Evolutionary conservation across 2,797 vertebrate species (phyloP), one percentile per base, ranked within the genome.

Genomic region (Danionella dracula): DNA sequence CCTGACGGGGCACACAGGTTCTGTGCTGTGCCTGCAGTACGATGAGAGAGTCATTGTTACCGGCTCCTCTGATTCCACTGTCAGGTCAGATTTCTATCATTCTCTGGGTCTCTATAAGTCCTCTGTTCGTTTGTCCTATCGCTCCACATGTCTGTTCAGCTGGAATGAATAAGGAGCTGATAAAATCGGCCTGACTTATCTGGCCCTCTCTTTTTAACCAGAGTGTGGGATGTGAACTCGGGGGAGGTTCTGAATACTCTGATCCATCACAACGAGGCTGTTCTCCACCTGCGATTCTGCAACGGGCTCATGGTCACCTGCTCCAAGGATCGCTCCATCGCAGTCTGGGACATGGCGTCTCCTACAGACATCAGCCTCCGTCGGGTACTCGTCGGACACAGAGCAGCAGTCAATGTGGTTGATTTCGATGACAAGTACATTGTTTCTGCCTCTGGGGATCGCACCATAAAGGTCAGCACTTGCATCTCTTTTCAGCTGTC

Each of bases 391-490:
- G 97, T 99, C 0, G 97, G 97, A 44, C 97, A 99, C 78, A 82
- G 97, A 41, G 97, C 97, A 57, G 97, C 97, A 0, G 97, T 99
- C 84, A 99, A 99, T 5, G 97, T 99, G n/a, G 97, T 99, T 15
- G 96, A 99, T 87, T 99, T 99, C 45, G 97, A 99, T 66, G 97
- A 99, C 89, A 99, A 99, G 82, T 99, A 99, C 77, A 99, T 98
- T 5, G 96, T 99, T 62, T 99, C 96, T 0, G 96, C 96, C 1
- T 99, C 96, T 40, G 96, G 96, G 34, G 96, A 99, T 84, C 93
- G 96, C 66, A 99, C 96, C 81, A 99, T 98, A 78, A 99, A 99
- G 90, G 96, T 95, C 59, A 81, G 51, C 32, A 4, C 21, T 34
- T 27, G 0, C 2, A 19, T 54, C 17, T 35, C 5, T 9, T 37